Conservation (phyloP, 2,888 invertebrate species). For the Actias luna region DNA sequence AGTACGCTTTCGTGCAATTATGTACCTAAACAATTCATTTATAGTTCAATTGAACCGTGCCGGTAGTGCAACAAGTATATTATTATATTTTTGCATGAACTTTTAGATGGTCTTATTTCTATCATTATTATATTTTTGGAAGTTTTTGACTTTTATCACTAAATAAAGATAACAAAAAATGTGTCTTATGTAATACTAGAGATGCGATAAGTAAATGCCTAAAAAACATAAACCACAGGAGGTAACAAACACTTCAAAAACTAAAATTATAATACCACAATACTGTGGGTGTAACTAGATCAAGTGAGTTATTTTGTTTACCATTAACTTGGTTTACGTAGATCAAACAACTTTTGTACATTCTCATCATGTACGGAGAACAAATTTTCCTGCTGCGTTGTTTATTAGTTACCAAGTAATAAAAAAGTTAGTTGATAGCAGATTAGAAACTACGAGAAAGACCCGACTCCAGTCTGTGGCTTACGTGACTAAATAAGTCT, state of each 20-base stretch:
- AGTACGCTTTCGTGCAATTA: too few relatives aligned
- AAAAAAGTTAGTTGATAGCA: constrained; percentile 72
- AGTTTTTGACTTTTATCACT: too few relatives aligned
- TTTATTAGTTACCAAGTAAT: constrained; percentile 71
- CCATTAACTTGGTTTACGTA: constrained; percentile 15
- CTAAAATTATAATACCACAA: neutral
- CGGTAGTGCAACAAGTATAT: too few relatives aligned
- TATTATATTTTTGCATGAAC: too few relatives aligned
- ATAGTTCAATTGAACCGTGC: too few relatives aligned
- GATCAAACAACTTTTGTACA: constrained; percentile 24
- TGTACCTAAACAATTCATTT: too few relatives aligned
- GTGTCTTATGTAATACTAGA: too few relatives aligned
- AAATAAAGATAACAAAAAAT: too few relatives aligned
- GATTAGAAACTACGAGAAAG: constrained; percentile 66
- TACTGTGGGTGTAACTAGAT: neutral
- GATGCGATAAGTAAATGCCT: too few relatives aligned
- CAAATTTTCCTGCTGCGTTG: constrained; percentile 52
- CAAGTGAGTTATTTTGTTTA: neutral
- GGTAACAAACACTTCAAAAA: neutral
- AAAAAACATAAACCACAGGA: too few relatives aligned
- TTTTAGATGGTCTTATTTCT: too few relatives aligned
- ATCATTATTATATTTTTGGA: too few relatives aligned
- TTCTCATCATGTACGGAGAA: constrained; percentile 38
- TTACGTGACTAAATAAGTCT: constrained; percentile 69
- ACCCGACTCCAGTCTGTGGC: constrained; percentile 50